Evolutionary conservation across 1,140 invertebrate species (phyloP), one percentile per base, ranked within the genome.

Genomic region (Drosophila erecta): DNA sequence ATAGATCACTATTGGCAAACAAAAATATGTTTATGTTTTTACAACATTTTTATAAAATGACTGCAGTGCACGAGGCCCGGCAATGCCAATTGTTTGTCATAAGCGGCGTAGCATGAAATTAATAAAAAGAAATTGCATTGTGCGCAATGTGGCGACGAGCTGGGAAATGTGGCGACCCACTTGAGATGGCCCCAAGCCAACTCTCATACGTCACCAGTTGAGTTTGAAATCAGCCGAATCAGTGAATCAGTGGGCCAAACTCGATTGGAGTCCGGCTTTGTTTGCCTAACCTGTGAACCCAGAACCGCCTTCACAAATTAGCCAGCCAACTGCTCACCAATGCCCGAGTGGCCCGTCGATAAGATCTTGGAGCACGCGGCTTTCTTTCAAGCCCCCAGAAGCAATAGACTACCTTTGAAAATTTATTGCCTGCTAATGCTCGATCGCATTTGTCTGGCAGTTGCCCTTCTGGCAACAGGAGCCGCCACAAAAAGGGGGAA

Each of bases 371-470:
- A 20, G n/a, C 46, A 44, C 66, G 73, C 79, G 71, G 67, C 65
- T 67, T 72, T 78, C 78, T 83, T 79, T 77, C 55, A 64, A 62
- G 72, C 35, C 37, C 27, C 43, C 56, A 33, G 50, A 17, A 35
- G 49, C 80, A 81, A 77, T 83, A 79, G 83, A 79, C 84, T 80
- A 59, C 67, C 75, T 67, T 57, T 80, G 60, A 72, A 70, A 91
- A 91, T 91, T 90, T 91, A 91, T 91, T 85, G 74, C 78, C 73
- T 49, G 78, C 84, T 85, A 91, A 91, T 89, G 72, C 75, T 76
- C 65, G 72, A 85, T 89, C 78, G 71, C 76, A 76, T 81, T 89
- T 85, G 71, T 89, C 77, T 75, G 67, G 41, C 53, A 15, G 57
- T 55, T 53, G 75, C 72, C 65, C 41, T 66, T 66, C 41, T 44